Percentiles rank a stretch among this genome's conserved stretches.
Evolutionary conservation across 2,888 invertebrate species (phyloP).

Genomic region (Dasypogon diadema): DNA sequence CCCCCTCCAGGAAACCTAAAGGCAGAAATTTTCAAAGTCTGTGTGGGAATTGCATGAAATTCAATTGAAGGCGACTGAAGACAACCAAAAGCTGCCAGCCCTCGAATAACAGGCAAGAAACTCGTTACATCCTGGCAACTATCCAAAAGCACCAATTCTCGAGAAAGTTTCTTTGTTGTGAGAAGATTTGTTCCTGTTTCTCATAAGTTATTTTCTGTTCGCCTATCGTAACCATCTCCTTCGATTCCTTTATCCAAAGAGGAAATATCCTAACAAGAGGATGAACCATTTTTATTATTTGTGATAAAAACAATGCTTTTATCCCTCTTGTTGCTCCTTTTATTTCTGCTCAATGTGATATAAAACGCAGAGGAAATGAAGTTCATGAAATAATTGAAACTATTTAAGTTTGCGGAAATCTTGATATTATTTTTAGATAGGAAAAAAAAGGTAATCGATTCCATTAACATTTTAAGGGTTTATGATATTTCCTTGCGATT

Average conservation of each 20-base stretch:
- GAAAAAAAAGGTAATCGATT: no score
- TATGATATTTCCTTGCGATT: no score
- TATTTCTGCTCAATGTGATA: no score
- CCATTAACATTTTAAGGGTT: no score
- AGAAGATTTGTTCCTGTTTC: not conserved
- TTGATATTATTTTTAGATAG: no score
- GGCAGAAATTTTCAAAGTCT: constrained; percentile 4
- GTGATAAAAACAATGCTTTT: no score
- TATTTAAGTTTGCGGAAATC: no score
- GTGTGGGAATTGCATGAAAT: constrained; percentile 8
- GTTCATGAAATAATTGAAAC: no score
- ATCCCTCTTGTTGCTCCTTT: no score
- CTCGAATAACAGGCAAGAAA: not conserved
- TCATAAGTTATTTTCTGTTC: constrained; percentile 13
- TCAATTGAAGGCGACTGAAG: constrained; percentile 39
- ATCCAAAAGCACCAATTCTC: constrained; percentile 25
- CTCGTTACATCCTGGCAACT: constrained; percentile 20
- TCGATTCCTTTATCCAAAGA: constrained; percentile 29
- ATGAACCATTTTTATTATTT: no score
- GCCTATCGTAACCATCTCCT: constrained; percentile 15
- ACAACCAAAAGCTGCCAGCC: constrained; percentile 23
- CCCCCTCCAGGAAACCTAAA: constrained; percentile 1
- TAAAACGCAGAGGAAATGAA: no score
- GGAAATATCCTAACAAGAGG: not conserved
- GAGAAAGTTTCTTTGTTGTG: constrained; percentile 12